These are phyloP conservation scores for Lordiphosa fenestrarum DNA, from an alignment of 2,888 invertebrate species.

Conservation along the genomic window DNA sequence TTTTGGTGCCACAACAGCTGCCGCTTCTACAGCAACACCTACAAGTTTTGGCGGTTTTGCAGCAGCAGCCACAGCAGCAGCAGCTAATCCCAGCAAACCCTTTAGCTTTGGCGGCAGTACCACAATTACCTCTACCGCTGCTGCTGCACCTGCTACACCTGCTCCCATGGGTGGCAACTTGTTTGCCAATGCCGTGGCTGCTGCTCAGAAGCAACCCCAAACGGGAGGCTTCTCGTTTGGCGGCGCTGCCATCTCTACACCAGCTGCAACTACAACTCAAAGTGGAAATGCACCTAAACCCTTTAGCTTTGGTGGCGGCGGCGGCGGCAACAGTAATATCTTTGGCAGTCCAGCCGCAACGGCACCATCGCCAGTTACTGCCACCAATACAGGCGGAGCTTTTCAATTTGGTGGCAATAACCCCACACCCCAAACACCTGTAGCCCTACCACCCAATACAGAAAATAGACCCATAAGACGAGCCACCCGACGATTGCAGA, in stretches of 20 bases:
- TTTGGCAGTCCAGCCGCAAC: slow-evolving; percentile 43
- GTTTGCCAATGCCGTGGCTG: slow-evolving; percentile 52
- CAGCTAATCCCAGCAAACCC: slow-evolving; percentile 23
- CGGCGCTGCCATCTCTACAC: slow-evolving; percentile 7
- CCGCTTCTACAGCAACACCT: slow-evolving; percentile 6
- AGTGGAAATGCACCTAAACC: slow-evolving; percentile 32
- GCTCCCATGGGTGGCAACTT: slow-evolving; percentile 43
- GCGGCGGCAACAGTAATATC: slow-evolving; percentile 26
- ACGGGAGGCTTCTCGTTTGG: slow-evolving; percentile 61
- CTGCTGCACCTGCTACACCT: slow-evolving; percentile 1
- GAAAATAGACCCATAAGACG: slow-evolving; percentile 65
- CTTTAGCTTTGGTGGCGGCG: slow-evolving; percentile 50
- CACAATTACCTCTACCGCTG: slow-evolving; percentile 4
- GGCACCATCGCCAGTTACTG: slow-evolving; percentile 5
- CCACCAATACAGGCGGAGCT: slow-evolving; percentile 22
- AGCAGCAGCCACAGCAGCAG: slow-evolving; percentile 2
- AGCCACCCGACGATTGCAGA: slow-evolving; percentile 74
- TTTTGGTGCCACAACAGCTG: slow-evolving; percentile 9
- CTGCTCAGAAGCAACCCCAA: slow-evolving; percentile 29
- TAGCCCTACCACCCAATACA: background rate
- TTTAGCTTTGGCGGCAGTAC: slow-evolving; percentile 38
- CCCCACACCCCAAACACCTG: slow-evolving; percentile 16
- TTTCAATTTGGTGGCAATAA: slow-evolving; percentile 54
- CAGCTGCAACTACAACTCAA: background rate
- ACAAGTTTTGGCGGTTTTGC: slow-evolving; percentile 9